phyloP scores from a whole-genome alignment of 1,140 invertebrate genomes.

The Lepidurus apus region DNA sequence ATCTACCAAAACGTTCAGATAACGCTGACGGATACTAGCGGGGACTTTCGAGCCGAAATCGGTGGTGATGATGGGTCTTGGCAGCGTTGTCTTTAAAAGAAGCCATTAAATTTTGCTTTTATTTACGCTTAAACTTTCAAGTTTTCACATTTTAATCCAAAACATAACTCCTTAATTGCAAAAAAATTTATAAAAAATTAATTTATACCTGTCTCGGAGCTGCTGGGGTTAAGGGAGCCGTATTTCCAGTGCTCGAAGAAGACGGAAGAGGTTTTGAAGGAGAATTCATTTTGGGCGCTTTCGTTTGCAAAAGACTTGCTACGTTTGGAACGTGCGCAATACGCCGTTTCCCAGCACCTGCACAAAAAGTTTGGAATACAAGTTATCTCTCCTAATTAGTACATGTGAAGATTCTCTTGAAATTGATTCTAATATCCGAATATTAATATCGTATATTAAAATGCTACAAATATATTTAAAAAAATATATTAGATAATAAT shows the following conservation, averaged over 20 bases:
- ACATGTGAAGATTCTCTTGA: too few relatives aligned
- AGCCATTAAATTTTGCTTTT: conserved; percentile 15
- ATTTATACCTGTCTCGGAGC: background rate
- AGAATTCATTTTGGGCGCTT: conserved; percentile 29
- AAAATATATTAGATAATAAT: too few relatives aligned
- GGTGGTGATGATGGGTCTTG: conserved; percentile 57
- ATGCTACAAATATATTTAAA: too few relatives aligned
- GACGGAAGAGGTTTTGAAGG: conserved; percentile 22
- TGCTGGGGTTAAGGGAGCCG: background rate
- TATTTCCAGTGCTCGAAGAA: conserved; percentile 24
- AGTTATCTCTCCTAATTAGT: too few relatives aligned
- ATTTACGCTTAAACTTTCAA: background rate
- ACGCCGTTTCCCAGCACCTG: conserved; percentile 36
- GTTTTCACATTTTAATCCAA: background rate
- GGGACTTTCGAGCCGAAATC: conserved; percentile 68
- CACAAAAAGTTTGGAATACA: background rate
- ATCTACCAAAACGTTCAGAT: conserved; percentile 79
- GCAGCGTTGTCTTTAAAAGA: conserved; percentile 43
- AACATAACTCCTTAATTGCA: background rate
- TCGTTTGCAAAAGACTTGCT: conserved; percentile 33
- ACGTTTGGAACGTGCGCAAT: conserved; percentile 42
- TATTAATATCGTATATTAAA: too few relatives aligned
- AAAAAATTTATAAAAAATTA: background rate
- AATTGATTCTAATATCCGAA: too few relatives aligned
- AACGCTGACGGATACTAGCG: conserved; percentile 72